Conservation (phyloP, 2,888 invertebrate genomes). For the Arenicola marina region DNA sequence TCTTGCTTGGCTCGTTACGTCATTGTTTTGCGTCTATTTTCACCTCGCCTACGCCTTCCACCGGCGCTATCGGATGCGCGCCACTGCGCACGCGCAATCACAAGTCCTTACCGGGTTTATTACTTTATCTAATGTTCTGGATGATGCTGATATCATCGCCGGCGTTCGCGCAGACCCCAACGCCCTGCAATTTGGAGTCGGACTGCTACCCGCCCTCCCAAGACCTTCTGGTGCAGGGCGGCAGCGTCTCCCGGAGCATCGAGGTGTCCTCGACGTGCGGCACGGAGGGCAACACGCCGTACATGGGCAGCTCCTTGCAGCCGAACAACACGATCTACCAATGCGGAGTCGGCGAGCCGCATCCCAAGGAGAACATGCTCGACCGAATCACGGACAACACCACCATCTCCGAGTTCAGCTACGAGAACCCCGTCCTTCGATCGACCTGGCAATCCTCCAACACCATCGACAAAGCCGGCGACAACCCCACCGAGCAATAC, state of each 20-base stretch:
- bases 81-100: too few species aligned
- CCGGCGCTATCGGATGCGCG: too few species aligned
- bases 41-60: too few species aligned
- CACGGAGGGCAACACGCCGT: constrained; percentile 2
- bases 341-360: constrained; percentile 14
- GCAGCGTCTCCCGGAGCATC: neutral
- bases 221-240: constrained; percentile 5
- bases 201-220: constrained; percentile 15
- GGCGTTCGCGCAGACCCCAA: too few species aligned
- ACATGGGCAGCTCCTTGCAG: constrained; percentile 6
- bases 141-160: too few species aligned
- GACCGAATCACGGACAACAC: constrained; percentile 13
- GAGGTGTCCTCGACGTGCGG: constrained; percentile 14
- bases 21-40: too few species aligned
- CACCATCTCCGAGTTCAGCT: constrained; percentile 7
- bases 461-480: constrained; percentile 14
- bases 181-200: too few species aligned
- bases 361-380: constrained; percentile 10
- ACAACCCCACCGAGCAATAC: neutral
- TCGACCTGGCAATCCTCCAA: constrained; percentile 35
- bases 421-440: constrained; percentile 13
- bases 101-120: too few species aligned
- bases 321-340: constrained; percentile 6
- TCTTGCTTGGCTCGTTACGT: too few species aligned
- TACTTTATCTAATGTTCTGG: too few species aligned